Evolutionary conservation across 2,113 vertebrate species (phyloP), one percentile per base, ranked within the genome.

Genomic region (Gymnarchus niloticus): DNA sequence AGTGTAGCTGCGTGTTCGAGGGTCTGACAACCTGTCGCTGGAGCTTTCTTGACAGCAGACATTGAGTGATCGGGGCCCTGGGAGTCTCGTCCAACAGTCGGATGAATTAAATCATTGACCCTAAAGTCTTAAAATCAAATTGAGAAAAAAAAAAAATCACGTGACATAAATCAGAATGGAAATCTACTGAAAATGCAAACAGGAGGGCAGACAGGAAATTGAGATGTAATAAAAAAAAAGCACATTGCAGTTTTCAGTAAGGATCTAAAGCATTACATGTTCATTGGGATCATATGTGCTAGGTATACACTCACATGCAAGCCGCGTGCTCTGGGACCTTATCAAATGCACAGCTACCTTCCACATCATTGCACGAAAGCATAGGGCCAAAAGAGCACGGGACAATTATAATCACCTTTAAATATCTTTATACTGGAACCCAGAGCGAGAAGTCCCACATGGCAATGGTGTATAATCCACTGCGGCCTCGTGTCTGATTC

Each of bases 131-230:
- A 41, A 83, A 61, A 48, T 84, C 4, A 46, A 61, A 84, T 65
- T 61, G 61, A 44, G 41, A 2, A 44, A 41, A 37, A 59, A 83
- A 41, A 37, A 59, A 83, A 57, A 83, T 83, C 33, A 83, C 56
- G 48, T 84, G 61, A 41, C 56, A 57, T 59, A 49, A 84, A 65
- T 84, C 7, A 51, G 57, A 65, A 65, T 28, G 57, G 57, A 65
- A 84, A 84, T 84, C n/a, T 46, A 28, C n/a, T 19, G 78, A 69
- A 82, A 82, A 86, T 48, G 46, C 54, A 86, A 54, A 41, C 17
- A 84, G 19, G 59, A 46, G 78, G 49, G 19, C 59, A 65, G 7
- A 65, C 21, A 4, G 59, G 25, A 23, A 65, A 54, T 19, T 37
- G n/a, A 54, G 19, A 73, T 19, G 25, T 3, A 77, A 25, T 12